Conservation (phyloP, 2,888 invertebrate genomes). For the Xylocampa areola region DNA sequence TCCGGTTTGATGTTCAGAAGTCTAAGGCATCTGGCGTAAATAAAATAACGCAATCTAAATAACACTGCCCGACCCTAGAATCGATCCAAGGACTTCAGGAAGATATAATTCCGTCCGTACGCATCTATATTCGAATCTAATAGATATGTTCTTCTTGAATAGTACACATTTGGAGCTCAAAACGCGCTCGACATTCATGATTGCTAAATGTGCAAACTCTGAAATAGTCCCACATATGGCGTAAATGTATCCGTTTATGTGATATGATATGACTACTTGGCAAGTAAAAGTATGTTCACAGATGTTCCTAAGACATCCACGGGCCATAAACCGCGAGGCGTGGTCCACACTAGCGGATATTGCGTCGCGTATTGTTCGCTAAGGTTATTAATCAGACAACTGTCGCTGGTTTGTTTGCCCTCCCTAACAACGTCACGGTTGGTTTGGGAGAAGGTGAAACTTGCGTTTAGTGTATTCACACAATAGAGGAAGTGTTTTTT, state of each 20-base stretch:
- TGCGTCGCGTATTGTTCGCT: constrained; percentile 76
- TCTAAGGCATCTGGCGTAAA: no score
- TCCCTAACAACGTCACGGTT: constrained; percentile 61
- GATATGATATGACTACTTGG: constrained; percentile 27
- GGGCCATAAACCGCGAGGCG: constrained; percentile 68
- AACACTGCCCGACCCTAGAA: no score
- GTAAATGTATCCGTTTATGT: constrained; percentile 47
- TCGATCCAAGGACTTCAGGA: no score
- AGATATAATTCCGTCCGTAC: background rate
- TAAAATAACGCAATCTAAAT: no score
- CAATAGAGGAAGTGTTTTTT: constrained; percentile 31
- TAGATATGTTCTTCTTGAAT: background rate
- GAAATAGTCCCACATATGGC: constrained; percentile 49
- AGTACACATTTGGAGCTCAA: background rate
- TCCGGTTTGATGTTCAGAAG: no score
- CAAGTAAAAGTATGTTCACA: constrained; percentile 59
- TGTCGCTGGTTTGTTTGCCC: constrained; percentile 63
- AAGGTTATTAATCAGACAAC: constrained; percentile 69
- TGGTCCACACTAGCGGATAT: constrained; percentile 73
- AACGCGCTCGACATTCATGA: constrained; percentile 6
- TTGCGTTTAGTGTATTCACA: constrained; percentile 52
- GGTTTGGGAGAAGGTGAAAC: constrained; percentile 53
- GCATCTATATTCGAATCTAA: background rate
- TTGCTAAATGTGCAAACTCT: constrained; percentile 21
- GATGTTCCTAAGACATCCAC: constrained; percentile 60